phyloP scores from a whole-genome alignment of 2,888 invertebrate genomes.

The Dilophus febrilis region DNA sequence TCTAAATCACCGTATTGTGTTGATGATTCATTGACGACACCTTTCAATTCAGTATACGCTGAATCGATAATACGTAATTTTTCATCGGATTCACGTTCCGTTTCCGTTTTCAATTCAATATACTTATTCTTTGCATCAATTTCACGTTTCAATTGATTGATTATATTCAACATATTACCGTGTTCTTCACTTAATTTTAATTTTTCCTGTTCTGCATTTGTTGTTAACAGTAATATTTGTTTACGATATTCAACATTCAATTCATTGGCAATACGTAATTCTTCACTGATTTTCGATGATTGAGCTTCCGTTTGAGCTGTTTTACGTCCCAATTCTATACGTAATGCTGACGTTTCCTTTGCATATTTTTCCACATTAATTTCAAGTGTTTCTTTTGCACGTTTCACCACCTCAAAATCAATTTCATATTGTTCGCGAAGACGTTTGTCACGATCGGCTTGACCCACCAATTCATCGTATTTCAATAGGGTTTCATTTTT shows the following conservation, averaged over 20 bases:
- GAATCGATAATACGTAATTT: slow-evolving; percentile 62
- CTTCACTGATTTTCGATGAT: slow-evolving; percentile 61
- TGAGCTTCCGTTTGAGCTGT: slow-evolving; percentile 56
- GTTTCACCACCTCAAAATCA: slow-evolving; percentile 56
- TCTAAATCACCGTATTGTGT: slow-evolving; percentile 68
- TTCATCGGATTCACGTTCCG: slow-evolving; percentile 58
- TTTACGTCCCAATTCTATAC: slow-evolving; percentile 51
- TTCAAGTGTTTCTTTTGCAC: slow-evolving; percentile 61
- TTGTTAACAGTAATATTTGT: slow-evolving; percentile 44
- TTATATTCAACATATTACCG: slow-evolving; percentile 45
- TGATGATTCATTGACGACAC: slow-evolving; percentile 57
- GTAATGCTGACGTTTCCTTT: slow-evolving; percentile 56
- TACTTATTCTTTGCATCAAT: slow-evolving; percentile 71
- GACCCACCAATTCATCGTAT: slow-evolving; percentile 64
- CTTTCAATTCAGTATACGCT: slow-evolving; percentile 59
- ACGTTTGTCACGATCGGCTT: slow-evolving; percentile 59
- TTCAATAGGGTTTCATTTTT: slow-evolving; percentile 72
- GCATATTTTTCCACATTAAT: slow-evolving; percentile 64
- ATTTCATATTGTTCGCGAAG: slow-evolving; percentile 73
- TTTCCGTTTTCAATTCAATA: slow-evolving; percentile 65
- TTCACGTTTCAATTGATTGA: slow-evolving; percentile 64
- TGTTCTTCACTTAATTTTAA: slow-evolving; percentile 57
- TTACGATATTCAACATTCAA: slow-evolving; percentile 51
- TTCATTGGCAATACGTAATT: slow-evolving; percentile 53
- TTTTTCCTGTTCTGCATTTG: slow-evolving; percentile 51